Conservation (phyloP, 2,888 invertebrate species). For the Amblyjoppa proteus region DNA sequence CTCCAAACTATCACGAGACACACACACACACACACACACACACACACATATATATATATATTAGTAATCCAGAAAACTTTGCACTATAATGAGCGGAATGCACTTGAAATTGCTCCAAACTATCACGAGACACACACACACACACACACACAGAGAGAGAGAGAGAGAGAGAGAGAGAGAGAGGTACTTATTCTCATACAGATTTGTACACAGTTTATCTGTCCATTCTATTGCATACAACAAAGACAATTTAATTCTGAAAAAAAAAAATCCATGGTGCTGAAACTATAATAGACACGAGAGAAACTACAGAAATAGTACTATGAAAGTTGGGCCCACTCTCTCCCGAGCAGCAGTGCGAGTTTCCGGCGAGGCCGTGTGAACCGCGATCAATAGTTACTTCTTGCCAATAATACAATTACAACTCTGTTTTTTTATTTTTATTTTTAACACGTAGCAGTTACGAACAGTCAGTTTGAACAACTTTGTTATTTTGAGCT, state of each 20-base stretch:
- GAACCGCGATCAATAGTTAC: conserved; percentile 57
- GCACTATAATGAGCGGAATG: conserved; percentile 61
- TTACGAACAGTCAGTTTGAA: conserved; percentile 39
- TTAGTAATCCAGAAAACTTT: conserved; percentile 64
- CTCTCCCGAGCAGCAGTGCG: conserved; percentile 33
- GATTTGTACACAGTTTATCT: not conserved
- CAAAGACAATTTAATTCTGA: conserved; percentile 43
- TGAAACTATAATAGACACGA: conserved; percentile 53
- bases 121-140: conserved; percentile 41
- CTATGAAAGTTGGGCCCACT: conserved; percentile 49
- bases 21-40: too few species aligned
- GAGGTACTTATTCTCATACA: conserved; percentile 19
- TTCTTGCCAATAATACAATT: conserved; percentile 67
- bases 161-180: not conserved
- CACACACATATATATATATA: conserved; percentile 25
- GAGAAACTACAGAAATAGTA: conserved; percentile 25
- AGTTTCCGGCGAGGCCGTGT: conserved; percentile 31
- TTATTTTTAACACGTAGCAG: conserved; percentile 4
- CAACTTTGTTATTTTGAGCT: conserved; percentile 54
- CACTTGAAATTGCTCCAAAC: conserved; percentile 55
- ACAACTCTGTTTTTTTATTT: not conserved
- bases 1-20: conserved; percentile 38
- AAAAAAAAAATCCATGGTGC: conserved; percentile 58
- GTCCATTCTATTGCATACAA: not conserved
- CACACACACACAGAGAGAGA: too few species aligned